Conservation (phyloP, 2,888 invertebrate species). For the Anagyrus pseudococci region DNA sequence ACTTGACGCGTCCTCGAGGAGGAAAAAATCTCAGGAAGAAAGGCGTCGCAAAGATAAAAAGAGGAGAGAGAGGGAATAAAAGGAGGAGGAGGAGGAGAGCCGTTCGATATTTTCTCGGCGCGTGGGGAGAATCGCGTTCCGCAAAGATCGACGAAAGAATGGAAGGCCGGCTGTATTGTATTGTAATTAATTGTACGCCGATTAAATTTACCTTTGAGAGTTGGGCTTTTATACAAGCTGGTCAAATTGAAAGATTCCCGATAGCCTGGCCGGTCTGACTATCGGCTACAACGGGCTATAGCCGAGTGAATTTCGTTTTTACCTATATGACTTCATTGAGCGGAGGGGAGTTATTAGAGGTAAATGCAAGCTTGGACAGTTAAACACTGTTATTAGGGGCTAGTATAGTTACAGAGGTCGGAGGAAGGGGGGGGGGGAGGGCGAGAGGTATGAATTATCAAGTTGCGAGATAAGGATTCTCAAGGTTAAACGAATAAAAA, state of each 20-base stretch:
- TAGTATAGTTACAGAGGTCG: too few relatives aligned
- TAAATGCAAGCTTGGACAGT: neutral
- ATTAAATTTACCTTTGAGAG: constrained; percentile 3
- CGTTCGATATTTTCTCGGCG: neutral
- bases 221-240: too few relatives aligned
- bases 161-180: constrained; percentile 15
- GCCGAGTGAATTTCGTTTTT: neutral
- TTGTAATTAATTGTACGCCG: constrained; percentile 22
- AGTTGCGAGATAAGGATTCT: too few relatives aligned
- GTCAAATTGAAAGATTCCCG: too few relatives aligned
- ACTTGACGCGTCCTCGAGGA: too few relatives aligned
- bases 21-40: neutral
- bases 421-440: neutral
- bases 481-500: too few relatives aligned
- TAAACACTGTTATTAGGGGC: neutral
- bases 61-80: neutral
- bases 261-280: too few relatives aligned
- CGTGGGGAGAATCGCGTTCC: neutral
- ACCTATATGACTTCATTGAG: neutral
- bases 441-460: neutral
- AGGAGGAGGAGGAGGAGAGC: neutral
- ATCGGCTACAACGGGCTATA: too few relatives aligned
- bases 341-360: neutral
- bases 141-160: neutral
- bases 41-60: neutral